Conservation (phyloP, 2,888 invertebrate genomes). For the Coenonympha arcania region DNA sequence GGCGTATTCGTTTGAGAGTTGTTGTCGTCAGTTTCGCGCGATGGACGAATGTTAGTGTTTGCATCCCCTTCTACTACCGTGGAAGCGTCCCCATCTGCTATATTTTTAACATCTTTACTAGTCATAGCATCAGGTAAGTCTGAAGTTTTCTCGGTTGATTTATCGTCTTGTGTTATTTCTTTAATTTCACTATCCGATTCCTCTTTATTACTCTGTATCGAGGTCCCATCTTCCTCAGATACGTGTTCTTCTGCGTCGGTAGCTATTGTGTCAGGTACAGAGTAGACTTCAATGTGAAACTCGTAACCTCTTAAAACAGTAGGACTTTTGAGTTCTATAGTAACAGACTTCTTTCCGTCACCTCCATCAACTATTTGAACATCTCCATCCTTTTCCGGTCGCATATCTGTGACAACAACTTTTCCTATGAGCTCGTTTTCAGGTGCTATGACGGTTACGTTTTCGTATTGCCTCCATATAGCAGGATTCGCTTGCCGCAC, state of each 20-base stretch:
- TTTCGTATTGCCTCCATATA: conserved; percentile 49
- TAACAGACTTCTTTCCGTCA: conserved; percentile 51
- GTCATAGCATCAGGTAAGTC: conserved; percentile 8
- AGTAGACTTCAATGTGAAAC: conserved; percentile 52
- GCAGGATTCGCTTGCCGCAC: conserved; percentile 51
- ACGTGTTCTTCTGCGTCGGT: conserved; percentile 20
- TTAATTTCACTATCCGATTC: background rate
- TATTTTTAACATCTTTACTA: conserved; percentile 8
- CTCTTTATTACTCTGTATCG: background rate
- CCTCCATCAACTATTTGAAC: conserved; percentile 55
- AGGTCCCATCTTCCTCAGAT: background rate
- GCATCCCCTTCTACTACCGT: conserved; percentile 11
- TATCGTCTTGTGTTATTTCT: conserved; percentile 12
- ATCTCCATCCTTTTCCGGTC: conserved; percentile 58
- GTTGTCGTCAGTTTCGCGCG: conserved; percentile 18
- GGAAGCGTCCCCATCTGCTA: conserved; percentile 13
- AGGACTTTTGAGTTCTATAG: conserved; percentile 58
- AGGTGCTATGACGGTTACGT: conserved; percentile 45
- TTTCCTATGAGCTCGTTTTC: conserved; percentile 48
- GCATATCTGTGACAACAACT: conserved; percentile 48
- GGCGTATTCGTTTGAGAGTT: background rate
- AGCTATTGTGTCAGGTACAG: conserved; percentile 27
- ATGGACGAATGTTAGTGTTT: conserved; percentile 19
- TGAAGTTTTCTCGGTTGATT: conserved; percentile 5
- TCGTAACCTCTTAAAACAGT: conserved; percentile 55